Evolutionary conservation across 2,888 invertebrate genomes (phyloP).

Genomic region (Polydrusus cervinus): DNA sequence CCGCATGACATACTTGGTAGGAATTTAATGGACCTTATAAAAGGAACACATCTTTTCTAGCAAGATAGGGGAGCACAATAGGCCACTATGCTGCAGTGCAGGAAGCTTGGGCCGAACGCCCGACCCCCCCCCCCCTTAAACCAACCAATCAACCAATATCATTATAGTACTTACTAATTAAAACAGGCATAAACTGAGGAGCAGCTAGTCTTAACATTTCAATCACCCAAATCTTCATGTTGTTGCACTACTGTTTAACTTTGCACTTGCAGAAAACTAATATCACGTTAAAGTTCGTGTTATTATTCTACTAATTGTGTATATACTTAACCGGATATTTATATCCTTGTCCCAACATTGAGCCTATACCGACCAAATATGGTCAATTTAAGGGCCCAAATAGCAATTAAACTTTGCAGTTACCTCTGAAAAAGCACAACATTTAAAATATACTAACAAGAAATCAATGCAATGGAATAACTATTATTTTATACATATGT

Average conservation of each 20-base stretch:
- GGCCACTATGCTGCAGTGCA: too few species aligned
- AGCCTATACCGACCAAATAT: not conserved
- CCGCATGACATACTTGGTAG: too few species aligned
- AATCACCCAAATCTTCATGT: constrained; percentile 39
- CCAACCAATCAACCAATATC: too few species aligned
- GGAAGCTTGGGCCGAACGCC: too few species aligned
- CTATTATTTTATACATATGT: constrained; percentile 3
- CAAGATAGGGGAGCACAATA: too few species aligned
- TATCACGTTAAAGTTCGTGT: not conserved
- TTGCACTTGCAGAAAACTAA: too few species aligned
- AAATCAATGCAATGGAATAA: not conserved
- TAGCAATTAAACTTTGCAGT: not conserved
- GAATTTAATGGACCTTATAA: too few species aligned
- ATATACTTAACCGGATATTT: too few species aligned
- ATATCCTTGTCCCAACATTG: not conserved
- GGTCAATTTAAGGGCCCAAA: not conserved
- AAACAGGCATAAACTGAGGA: constrained; percentile 48
- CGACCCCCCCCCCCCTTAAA: too few species aligned
- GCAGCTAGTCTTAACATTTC: constrained; percentile 57
- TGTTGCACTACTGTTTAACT: not conserved
- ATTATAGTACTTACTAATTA: constrained; percentile 39
- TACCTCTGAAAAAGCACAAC: not conserved
- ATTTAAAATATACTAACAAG: constrained; percentile 10
- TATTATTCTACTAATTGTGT: too few species aligned
- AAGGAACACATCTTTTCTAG: too few species aligned